These are phyloP conservation scores for Reticulitermes speratus DNA, from an alignment of 1,140 invertebrate genomes.

Conservation along the genomic window DNA sequence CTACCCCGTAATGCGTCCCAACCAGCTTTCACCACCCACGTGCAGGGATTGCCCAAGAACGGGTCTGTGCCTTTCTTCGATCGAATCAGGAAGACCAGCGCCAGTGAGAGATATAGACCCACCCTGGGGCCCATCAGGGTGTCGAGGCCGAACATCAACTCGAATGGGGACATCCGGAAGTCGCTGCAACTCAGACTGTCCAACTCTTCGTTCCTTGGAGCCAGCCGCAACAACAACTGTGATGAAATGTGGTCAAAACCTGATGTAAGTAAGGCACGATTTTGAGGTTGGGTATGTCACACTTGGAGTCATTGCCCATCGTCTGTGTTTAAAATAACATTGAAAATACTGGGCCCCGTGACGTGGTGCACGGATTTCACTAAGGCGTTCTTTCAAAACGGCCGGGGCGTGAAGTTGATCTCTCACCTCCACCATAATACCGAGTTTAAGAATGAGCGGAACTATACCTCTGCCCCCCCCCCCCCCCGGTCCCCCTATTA, in stretches of 20 bases:
- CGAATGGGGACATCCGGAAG: constrained; percentile 56
- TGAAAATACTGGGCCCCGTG: too few relatives aligned
- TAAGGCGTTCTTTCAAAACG: too few relatives aligned
- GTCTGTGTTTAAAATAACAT: too few relatives aligned
- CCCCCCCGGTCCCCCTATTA: too few relatives aligned
- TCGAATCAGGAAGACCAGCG: constrained; percentile 75
- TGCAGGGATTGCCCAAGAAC: constrained; percentile 44
- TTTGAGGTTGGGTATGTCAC: too few relatives aligned
- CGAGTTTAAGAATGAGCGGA: too few relatives aligned
- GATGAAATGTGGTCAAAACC: constrained; percentile 52
- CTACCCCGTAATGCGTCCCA: constrained; percentile 72
- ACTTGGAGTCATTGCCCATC: too few relatives aligned
- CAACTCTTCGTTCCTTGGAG: constrained; percentile 57
- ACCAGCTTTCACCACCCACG: constrained; percentile 77
- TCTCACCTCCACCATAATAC: too few relatives aligned
- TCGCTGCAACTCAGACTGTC: constrained; percentile 58
- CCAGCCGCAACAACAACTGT: constrained; percentile 58
- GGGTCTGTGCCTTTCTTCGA: constrained; percentile 76
- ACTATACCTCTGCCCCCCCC: too few relatives aligned
- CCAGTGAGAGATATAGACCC: constrained; percentile 73
- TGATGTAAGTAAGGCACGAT: constrained; percentile 40
- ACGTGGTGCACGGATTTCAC: too few relatives aligned
- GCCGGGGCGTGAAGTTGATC: too few relatives aligned
- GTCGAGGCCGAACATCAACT: constrained; percentile 61
- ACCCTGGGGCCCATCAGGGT: constrained; percentile 74